These are phyloP conservation scores for Acanthurus leucopareius DNA, from an alignment of 2,797 vertebrate genomes.

Conservation along the genomic window DNA sequence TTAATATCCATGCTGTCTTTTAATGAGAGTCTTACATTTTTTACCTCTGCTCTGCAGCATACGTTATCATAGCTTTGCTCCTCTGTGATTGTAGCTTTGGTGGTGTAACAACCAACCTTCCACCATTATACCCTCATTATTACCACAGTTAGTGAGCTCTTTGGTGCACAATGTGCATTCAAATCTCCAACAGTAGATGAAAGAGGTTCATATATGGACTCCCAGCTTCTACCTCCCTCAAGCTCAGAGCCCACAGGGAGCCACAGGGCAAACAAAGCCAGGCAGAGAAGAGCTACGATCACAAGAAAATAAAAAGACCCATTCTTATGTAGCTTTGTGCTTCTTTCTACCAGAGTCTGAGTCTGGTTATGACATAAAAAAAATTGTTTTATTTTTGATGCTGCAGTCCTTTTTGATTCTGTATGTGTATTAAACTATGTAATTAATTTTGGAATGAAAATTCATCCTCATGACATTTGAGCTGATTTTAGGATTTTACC, in stretches of 20 bases:
- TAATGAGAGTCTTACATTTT: constrained; percentile 2
- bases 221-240: constrained; percentile 18
- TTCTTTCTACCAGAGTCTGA: neutral
- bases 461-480: neutral
- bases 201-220: constrained; percentile 52
- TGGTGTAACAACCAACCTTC: neutral
- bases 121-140: neutral
- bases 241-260: constrained; percentile 31
- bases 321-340: constrained; percentile 15
- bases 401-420: neutral
- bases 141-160: constrained; percentile 14
- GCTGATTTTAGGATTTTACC: neutral
- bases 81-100: neutral
- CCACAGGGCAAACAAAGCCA: constrained; percentile 33
- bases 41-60: too few species aligned
- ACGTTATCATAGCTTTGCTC: neutral
- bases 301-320: constrained; percentile 3
- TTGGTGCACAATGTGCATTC: constrained; percentile 9
- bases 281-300: constrained; percentile 4
- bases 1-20: neutral
- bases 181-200: constrained; percentile 26
- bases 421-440: neutral
- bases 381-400: neutral
- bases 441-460: constrained; percentile 3
- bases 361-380: neutral